Conservation (phyloP, 2,888 invertebrate species). For the Neoascia interrupta region DNA sequence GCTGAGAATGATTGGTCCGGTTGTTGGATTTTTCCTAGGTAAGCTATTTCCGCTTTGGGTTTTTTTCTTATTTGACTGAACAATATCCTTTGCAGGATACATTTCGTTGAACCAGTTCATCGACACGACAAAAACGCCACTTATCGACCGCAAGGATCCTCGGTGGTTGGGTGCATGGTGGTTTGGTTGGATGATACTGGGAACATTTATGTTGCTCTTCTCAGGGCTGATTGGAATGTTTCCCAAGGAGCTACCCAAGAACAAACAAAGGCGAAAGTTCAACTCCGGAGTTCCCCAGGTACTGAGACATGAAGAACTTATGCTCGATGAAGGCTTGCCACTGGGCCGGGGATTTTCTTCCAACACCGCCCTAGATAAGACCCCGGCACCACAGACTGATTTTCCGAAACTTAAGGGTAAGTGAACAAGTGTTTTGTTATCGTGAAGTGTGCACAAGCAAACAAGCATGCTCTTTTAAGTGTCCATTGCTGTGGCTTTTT, state of each 20-base stretch:
- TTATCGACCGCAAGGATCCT: slow-evolving; percentile 83
- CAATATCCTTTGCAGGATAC: slow-evolving; percentile 74
- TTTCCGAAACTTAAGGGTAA: slow-evolving; percentile 78
- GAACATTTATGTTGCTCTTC: slow-evolving; percentile 82
- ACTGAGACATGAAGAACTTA: slow-evolving; percentile 74
- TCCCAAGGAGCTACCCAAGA: slow-evolving; percentile 80
- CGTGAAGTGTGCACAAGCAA: too few relatives aligned
- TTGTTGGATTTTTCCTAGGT: slow-evolving; percentile 83
- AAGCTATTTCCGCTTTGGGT: not conserved
- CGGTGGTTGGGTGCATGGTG: slow-evolving; percentile 89
- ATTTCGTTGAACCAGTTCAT: slow-evolving; percentile 82
- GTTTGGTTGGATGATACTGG: slow-evolving; percentile 84
- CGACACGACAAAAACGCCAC: slow-evolving; percentile 82
- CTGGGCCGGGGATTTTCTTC: slow-evolving; percentile 74
- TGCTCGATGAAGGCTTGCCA: slow-evolving; percentile 73
- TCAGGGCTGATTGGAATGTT: slow-evolving; percentile 84
- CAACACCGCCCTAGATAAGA: slow-evolving; percentile 73
- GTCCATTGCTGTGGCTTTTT: too few relatives aligned
- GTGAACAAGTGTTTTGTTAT: too few relatives aligned
- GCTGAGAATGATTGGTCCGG: slow-evolving; percentile 80
- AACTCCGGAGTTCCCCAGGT: slow-evolving; percentile 76
- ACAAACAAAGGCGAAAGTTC: slow-evolving; percentile 66
- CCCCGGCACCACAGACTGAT: slow-evolving; percentile 72
- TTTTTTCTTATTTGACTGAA: too few relatives aligned
- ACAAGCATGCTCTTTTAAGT: too few relatives aligned